Evolutionary conservation across 2,113 vertebrate genomes (phyloP).

Genomic region (Zeus faber): DNA sequence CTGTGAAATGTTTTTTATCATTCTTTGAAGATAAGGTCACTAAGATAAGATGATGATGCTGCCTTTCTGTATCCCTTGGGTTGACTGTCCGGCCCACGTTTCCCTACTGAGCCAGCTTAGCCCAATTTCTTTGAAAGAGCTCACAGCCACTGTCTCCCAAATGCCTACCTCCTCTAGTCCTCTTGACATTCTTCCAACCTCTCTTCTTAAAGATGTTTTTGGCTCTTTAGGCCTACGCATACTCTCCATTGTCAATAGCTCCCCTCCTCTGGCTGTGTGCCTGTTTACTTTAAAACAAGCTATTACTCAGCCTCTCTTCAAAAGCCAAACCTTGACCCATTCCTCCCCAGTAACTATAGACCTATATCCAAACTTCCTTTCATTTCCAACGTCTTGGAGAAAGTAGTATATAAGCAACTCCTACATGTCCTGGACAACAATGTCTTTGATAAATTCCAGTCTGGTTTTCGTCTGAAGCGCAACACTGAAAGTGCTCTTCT

Average conservation of each 20-base stretch:
- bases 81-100: not conserved
- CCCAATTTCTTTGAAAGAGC: too few species aligned
- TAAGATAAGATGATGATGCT: not conserved
- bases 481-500: not conserved
- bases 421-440: not conserved
- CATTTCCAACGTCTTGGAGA: not conserved
- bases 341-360: too few species aligned
- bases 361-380: too few species aligned
- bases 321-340: too few species aligned
- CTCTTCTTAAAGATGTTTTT: too few species aligned
- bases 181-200: not conserved
- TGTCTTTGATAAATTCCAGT: not conserved
- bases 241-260: too few species aligned
- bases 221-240: too few species aligned
- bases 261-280: too few species aligned
- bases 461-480: too few species aligned
- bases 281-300: too few species aligned
- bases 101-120: too few species aligned
- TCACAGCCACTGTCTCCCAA: too few species aligned
- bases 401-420: not conserved
- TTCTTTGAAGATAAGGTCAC: conserved; percentile 1
- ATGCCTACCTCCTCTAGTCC: not conserved
- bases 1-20: not conserved
- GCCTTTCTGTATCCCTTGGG: not conserved
- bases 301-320: not conserved